Base-by-base conservation (phyloP, 35 echinoderm and acorn worm species). In the Apostichopus japonicus region DNA sequence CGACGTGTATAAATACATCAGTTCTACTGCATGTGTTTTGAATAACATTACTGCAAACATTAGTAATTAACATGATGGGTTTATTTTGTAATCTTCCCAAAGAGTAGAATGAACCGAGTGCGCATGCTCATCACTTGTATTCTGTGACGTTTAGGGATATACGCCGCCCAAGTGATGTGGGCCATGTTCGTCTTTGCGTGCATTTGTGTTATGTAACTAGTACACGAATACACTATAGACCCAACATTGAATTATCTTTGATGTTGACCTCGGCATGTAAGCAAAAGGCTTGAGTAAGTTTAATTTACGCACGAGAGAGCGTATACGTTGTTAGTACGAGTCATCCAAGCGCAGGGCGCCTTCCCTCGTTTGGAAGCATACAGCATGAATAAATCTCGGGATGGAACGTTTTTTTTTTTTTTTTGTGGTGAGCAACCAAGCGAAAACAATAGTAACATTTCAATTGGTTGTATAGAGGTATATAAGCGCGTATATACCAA, bases 371-470 rank as follows among this genome's bases (percentile, higher is more conserved):
- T 57, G 54, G 24, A 84, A 16, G 53, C 81, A 84, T 55, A 84
- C 81, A 58, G 17, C 81, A 83, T 84, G 55, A 59, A 84, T 23
- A 55, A 84, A 84, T 57, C 56, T 84, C 16, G 56, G 56, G 81
- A 84, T 84, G 54, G 81, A 84, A 84, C 71, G 63, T 7, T 9
- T 2, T 11, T 15, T 24, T 2, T 11, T 15, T 24, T 44, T 44
- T 44, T 44, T 44, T 57, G 22, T 22, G 56, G 54, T 57, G 81
- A 4, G 19, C 17, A 84, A 16, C 23, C 54, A 17, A 84, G 81
- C 81, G 81, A 84, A 84, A 84, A 57, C 53, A 51, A 84, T 57
- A 84, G 81, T 58, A 84, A 84, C 81, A 84, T 84, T 84, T 84
- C 11, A 55, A 55, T 84, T 54, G 51, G 79, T 55, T 84, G 81